These are phyloP conservation scores for Rhodophaea formosa DNA, from an alignment of 2,888 invertebrate genomes.

Conservation along the genomic window DNA sequence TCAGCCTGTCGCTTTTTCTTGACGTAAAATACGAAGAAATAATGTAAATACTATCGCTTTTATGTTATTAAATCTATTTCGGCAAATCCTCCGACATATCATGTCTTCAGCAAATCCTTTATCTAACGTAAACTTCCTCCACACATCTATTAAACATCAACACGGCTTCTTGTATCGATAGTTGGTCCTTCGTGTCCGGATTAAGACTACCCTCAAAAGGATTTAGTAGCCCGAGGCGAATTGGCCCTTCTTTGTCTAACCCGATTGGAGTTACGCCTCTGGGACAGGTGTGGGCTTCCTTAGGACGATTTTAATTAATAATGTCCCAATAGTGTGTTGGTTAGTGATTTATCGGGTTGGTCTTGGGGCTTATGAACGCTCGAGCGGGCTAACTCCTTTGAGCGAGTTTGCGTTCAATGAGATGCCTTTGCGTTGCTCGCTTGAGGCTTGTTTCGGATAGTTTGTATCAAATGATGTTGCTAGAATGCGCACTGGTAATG, in stretches of 20 bases:
- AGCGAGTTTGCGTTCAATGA: slow-evolving; percentile 10
- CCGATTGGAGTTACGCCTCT: slow-evolving; percentile 53
- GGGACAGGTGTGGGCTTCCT: slow-evolving; percentile 74
- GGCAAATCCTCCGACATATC: neutral
- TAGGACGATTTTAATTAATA: slow-evolving; percentile 74
- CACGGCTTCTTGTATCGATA: slow-evolving; percentile 63
- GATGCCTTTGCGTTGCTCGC: slow-evolving; percentile 8
- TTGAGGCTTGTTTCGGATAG: slow-evolving; percentile 4
- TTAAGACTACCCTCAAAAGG: slow-evolving; percentile 63
- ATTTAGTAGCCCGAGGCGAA: slow-evolving; percentile 64
- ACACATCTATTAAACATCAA: slow-evolving; percentile 19
- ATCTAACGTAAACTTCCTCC: slow-evolving; percentile 1
- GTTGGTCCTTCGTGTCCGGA: slow-evolving; percentile 57
- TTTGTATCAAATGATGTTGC: slow-evolving; percentile 6
- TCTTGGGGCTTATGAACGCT: slow-evolving; percentile 15
- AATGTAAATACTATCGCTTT: too few species aligned
- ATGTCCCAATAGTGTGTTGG: slow-evolving; percentile 65
- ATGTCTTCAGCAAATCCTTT: neutral
- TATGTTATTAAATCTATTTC: neutral
- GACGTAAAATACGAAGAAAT: too few species aligned
- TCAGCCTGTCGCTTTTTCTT: too few species aligned
- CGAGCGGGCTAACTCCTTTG: slow-evolving; percentile 9
- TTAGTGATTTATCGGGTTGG: slow-evolving; percentile 48
- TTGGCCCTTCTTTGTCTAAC: slow-evolving; percentile 60
- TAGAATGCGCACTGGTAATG: neutral